phyloP scores from a whole-genome alignment of 2,797 vertebrate species.

The Silurus lanzhouensis region DNA sequence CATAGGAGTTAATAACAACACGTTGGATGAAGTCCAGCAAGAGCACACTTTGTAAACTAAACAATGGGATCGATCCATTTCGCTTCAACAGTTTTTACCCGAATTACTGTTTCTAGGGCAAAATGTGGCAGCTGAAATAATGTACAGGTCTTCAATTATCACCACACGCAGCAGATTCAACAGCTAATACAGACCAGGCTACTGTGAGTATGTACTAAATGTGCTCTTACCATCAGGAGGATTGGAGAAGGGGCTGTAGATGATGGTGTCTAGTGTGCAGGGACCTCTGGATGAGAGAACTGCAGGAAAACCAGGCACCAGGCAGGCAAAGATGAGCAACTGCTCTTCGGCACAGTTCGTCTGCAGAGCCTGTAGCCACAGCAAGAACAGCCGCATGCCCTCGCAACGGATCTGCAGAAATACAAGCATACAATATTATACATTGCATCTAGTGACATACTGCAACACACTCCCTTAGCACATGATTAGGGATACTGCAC shows the following conservation, averaged over 20 bases:
- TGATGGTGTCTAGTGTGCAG: slow-evolving; percentile 93
- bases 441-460: background rate
- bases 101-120: background rate
- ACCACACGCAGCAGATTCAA: slow-evolving; percentile 2
- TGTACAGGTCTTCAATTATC: background rate
- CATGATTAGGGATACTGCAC: background rate
- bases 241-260: slow-evolving; percentile 81
- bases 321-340: slow-evolving; percentile 92
- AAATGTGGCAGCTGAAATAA: background rate
- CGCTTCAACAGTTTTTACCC: background rate
- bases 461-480: background rate
- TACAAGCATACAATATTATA: slow-evolving; percentile 8
- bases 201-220: slow-evolving; percentile 27
- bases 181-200: background rate
- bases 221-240: slow-evolving; percentile 81
- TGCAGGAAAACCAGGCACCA: slow-evolving; percentile 95
- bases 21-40: background rate
- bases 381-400: slow-evolving; percentile 94
- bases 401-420: slow-evolving; percentile 89
- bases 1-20: background rate
- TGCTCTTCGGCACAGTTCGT: slow-evolving; percentile 94
- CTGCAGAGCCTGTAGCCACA: slow-evolving; percentile 96
- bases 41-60: background rate
- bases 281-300: slow-evolving; percentile 85
- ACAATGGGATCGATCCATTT: background rate